Base-by-base conservation (phyloP, 2,113 vertebrate genomes). In the Sturnus vulgaris region DNA sequence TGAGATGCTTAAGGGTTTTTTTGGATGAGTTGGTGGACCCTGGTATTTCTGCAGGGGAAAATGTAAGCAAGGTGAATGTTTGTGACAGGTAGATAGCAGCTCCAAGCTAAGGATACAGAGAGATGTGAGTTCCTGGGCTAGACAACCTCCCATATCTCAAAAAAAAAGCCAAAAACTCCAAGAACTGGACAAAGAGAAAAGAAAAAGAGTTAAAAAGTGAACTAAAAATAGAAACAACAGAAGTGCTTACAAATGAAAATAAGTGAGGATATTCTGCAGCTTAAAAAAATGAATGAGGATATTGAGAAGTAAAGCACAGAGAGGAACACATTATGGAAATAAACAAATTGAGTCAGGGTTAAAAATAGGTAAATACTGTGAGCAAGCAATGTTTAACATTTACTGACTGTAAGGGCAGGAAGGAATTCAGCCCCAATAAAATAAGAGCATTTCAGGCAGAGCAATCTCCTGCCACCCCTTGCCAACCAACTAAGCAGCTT, bases 361-460 rank as follows among this genome's bases (percentile, higher is more conserved):
- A 93, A 96, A 92, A 93, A 92, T 21, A 96, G 68, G 91, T 73
- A 92, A 94, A 91, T 90, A 91, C 40, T 59, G 50, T 91, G 55
- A 86, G 39, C 22, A 17, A 33, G 50, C 27, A 52, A 16, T 44
- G 35, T 73, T 84, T 95, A 86, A 90, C 82, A 56, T 92, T 90
- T 81, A 63, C 64, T 85, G 71, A 64, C 83, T 83, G 8, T 63
- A 77, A 83, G 69, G 88, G 61, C 64, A 81, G 52, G 64, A 86
- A 86, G 31, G n/a, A 75, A 83, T 81, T 82, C 64, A 92, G 75
- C 56, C 86, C 37, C 35, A 85, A 71, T 59, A 42, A 91, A 87
- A 82, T 61, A 80, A 63, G 30, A 59, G 35, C 39, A 60, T 94
- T 88, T 63, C 23, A 27, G 73, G 69, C 90, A 53, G 30, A 92